Conservation (phyloP, 2,113 vertebrate species). For the Oceanodroma tethys region DNA sequence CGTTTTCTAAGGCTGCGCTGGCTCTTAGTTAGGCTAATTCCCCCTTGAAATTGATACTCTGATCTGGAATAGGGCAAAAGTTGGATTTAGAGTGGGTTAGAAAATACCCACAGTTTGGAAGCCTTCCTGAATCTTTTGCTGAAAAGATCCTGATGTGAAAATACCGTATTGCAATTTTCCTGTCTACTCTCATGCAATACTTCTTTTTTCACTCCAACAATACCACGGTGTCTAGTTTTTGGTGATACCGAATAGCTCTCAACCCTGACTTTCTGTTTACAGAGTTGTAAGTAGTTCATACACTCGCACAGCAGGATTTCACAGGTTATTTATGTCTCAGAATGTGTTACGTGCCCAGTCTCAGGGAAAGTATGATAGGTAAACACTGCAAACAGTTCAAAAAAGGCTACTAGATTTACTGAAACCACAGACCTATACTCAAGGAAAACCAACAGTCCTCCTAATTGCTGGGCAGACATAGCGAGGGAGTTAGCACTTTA, state of each 20-base stretch:
- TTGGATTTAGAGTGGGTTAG: neutral
- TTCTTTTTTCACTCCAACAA: neutral
- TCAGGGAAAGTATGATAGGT: neutral
- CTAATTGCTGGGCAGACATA: neutral
- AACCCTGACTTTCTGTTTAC: neutral
- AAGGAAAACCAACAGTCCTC: neutral
- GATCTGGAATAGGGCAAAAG: neutral
- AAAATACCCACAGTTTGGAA: neutral
- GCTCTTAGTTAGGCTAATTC: neutral
- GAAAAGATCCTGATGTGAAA: neutral
- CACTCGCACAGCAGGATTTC: neutral
- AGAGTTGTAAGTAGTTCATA: neutral
- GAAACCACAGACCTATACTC: neutral
- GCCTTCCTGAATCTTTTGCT: neutral
- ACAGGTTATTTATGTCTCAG: neutral
- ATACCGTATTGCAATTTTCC: neutral
- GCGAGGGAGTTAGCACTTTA: neutral
- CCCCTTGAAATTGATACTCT: neutral
- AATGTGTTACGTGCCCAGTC: neutral
- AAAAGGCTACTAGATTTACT: neutral
- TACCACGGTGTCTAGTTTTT: neutral
- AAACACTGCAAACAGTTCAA: neutral
- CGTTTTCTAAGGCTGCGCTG: neutral
- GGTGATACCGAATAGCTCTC: rapidly evolving
- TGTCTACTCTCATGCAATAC: neutral